phyloP scores from a whole-genome alignment of 2,888 invertebrate species.

The Xylota segnis region DNA sequence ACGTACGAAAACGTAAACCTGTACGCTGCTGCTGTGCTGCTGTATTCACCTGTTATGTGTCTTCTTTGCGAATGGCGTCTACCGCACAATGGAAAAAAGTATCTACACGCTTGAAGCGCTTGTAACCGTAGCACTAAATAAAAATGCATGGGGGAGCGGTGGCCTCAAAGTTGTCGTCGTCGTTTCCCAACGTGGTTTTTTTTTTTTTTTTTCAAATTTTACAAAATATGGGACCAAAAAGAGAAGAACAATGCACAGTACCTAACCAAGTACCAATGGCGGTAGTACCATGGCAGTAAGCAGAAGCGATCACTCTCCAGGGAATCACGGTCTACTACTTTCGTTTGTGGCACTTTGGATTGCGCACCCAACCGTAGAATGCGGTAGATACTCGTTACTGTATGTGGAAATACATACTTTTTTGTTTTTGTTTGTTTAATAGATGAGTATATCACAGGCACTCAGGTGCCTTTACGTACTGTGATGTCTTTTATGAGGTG shows the following conservation, averaged over 20 bases:
- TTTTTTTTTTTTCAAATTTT: constrained; percentile 48
- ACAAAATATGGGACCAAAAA: constrained; percentile 67
- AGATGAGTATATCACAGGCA: constrained; percentile 63
- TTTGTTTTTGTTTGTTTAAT: constrained; percentile 52
- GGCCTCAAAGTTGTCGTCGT: constrained; percentile 67
- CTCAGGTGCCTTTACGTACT: constrained; percentile 29
- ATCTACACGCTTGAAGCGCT: constrained; percentile 60
- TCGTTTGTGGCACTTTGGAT: constrained; percentile 74
- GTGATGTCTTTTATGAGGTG: constrained; percentile 22
- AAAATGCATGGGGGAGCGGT: constrained; percentile 67
- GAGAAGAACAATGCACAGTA: constrained; percentile 53
- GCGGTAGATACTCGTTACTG: constrained; percentile 58
- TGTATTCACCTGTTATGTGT: constrained; percentile 68
- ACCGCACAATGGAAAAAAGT: constrained; percentile 56
- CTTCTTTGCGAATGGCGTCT: constrained; percentile 65
- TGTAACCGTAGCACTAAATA: constrained; percentile 52
- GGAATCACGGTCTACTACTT: constrained; percentile 77
- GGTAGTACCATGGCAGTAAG: constrained; percentile 25
- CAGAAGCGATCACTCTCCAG: constrained; percentile 73
- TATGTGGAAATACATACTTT: constrained; percentile 53
- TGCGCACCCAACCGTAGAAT: constrained; percentile 72
- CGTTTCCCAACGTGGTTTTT: constrained; percentile 54
- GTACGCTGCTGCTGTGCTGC: constrained; percentile 19
- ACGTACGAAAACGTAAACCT: constrained; percentile 52
- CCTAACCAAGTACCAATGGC: background rate